Base-by-base conservation (phyloP, 2,113 vertebrate genomes). In the Procavia capensis region DNA sequence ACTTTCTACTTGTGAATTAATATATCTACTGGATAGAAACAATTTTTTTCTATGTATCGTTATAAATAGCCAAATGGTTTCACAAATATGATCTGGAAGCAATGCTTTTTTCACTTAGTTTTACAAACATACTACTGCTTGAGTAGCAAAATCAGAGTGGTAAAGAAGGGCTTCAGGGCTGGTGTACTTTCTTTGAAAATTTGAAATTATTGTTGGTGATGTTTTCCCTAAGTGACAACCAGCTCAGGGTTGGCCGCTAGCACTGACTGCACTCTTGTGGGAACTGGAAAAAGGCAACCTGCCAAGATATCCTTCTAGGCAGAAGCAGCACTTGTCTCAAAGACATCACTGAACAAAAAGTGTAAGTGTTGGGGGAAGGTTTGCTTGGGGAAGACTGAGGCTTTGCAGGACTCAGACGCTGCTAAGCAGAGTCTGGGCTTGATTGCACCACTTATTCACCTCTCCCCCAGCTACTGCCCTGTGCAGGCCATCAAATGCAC, bases 1-100 rank as follows among this genome's bases (percentile, higher is more conserved):
- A 80, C 72, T 96, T 93, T 85, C 66, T 25, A 85, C 50, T 61
- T 93, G 66, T 91, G 68, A 88, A 86, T 95, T 43, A 47, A 92
- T 96, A 81, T 31, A 84, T 88, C 41, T 76, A 39, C 17, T 84
- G 59, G 84, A 74, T 94, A 91, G 54, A 93, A 93, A 89, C 24
- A 95, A 70, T 86, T 85, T 78, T 94, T 94, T 95, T 47, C 54
- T 74, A n/a, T 76, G 11, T 72, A 81, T 92, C 16, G 11, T 90
- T 80, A 64, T 45, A 92, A 88, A 91, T 29, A 74, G 43, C 27
- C 86, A 9, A 64, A 88, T 66, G 7, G 34, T 75, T 93, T 94
- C 59, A 63, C 86, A 78, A 88, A 2, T 7, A 66, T 76, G 84
- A 54, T 90, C 50, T 90, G 47, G 39, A 82, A 94, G 85, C 31